Conservation (phyloP, 2,888 invertebrate genomes). For the Entomobrya multifasciata region DNA sequence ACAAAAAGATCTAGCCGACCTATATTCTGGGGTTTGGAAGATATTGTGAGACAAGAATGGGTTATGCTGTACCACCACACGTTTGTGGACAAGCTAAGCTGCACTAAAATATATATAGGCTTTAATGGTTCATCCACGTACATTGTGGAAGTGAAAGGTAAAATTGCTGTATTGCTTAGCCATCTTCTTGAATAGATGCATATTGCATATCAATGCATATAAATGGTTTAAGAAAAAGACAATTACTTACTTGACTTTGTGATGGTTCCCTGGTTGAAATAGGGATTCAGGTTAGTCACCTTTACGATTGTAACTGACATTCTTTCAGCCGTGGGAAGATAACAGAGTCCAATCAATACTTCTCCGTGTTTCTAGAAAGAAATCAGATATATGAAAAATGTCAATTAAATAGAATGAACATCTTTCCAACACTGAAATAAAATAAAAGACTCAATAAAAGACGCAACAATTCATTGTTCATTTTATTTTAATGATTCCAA, state of each 20-base stretch:
- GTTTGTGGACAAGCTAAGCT: neutral
- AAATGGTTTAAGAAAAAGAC: too few species aligned
- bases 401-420: too few species aligned
- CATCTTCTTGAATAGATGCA: too few species aligned
- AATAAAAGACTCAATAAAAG: too few species aligned
- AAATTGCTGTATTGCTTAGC: too few species aligned
- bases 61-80: constrained; percentile 50
- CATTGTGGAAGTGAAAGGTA: constrained; percentile 23
- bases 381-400: constrained; percentile 39
- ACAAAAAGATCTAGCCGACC: constrained; percentile 4
- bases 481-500: too few species aligned
- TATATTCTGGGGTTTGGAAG: constrained; percentile 56
- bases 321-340: constrained; percentile 83
- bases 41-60: too few species aligned
- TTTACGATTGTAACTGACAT: constrained; percentile 82
- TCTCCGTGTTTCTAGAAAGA: constrained; percentile 82
- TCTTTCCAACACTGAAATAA: too few species aligned
- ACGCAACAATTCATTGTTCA: too few species aligned
- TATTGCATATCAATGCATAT: too few species aligned
- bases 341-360: constrained; percentile 82
- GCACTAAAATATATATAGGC: neutral
- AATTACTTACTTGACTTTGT: constrained; percentile 78
- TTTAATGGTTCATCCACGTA: too few species aligned
- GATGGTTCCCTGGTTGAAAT: constrained; percentile 77
- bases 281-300: constrained; percentile 81